Conservation (phyloP, 2,797 vertebrate genomes). For the Lagocephalus sceleratus region DNA sequence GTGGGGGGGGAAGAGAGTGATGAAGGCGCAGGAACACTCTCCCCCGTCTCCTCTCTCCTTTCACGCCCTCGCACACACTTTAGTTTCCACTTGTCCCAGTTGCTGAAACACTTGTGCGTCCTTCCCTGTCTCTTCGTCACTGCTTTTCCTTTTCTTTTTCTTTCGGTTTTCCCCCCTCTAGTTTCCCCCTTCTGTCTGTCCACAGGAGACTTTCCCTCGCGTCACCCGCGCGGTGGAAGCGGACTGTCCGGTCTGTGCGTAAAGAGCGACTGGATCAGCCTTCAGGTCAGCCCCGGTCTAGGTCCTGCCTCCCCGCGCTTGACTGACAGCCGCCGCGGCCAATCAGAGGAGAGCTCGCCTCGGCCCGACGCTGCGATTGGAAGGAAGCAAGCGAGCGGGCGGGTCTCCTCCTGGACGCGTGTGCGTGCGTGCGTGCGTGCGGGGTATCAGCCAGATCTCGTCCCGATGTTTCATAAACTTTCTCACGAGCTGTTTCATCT, state of each 20-base stretch:
- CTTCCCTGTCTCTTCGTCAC: slow-evolving; percentile 11
- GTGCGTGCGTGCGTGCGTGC: slow-evolving; percentile 8
- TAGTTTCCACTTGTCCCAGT: slow-evolving; percentile 18
- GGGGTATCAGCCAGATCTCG: slow-evolving; percentile 43
- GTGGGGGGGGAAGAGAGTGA: slow-evolving; percentile 34
- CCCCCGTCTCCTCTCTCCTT: slow-evolving; percentile 6
- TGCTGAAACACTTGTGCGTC: slow-evolving; percentile 26
- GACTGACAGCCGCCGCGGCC: slow-evolving; percentile 12
- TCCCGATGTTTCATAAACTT: slow-evolving; percentile 59
- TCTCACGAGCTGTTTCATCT: slow-evolving; percentile 60
- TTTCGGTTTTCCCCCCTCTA: slow-evolving; percentile 3
- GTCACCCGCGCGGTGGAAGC: slow-evolving; percentile 27
- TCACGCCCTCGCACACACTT: slow-evolving; percentile 31
- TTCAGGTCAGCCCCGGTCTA: slow-evolving; percentile 36
- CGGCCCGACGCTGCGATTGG: slow-evolving; percentile 24
- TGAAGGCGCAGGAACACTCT: slow-evolving; percentile 27
- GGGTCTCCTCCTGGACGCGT: slow-evolving; percentile 16
- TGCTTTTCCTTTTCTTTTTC: slow-evolving; percentile 1
- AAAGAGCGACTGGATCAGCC: slow-evolving; percentile 47
- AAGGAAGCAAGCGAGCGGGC: background rate
- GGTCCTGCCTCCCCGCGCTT: slow-evolving; percentile 20
- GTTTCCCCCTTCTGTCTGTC: slow-evolving; percentile 9
- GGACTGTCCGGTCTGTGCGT: slow-evolving; percentile 64
- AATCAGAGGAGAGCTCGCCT: slow-evolving; percentile 24
- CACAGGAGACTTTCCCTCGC: background rate